Evolutionary conservation across 2,888 invertebrate genomes (phyloP).

Genomic region (Salticus scenicus): DNA sequence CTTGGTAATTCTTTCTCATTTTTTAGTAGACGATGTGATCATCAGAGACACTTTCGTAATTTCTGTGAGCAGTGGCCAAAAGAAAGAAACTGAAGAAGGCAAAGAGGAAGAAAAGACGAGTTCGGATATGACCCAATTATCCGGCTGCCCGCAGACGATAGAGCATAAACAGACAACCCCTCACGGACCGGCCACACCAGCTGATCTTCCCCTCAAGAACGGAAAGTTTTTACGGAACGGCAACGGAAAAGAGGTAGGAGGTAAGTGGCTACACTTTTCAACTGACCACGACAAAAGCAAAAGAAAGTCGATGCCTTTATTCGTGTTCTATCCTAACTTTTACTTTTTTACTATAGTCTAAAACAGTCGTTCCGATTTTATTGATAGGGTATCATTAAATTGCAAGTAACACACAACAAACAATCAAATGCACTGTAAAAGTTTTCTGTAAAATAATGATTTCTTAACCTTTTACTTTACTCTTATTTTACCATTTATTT

Average conservation of each 20-base stretch:
- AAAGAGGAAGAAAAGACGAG: conserved; percentile 79
- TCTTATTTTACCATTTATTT: no score
- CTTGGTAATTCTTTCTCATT: not conserved
- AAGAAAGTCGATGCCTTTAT: no score
- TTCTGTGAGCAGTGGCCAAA: conserved; percentile 94
- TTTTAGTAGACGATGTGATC: conserved; percentile 69
- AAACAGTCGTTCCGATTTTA: no score
- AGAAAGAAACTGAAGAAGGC: conserved; percentile 88
- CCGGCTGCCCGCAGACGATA: conserved; percentile 77
- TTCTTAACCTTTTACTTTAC: no score
- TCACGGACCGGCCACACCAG: conserved; percentile 70
- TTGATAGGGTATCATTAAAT: no score
- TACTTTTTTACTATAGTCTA: no score
- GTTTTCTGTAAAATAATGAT: no score
- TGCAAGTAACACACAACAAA: no score
- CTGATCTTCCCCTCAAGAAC: not conserved
- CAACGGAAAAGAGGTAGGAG: not conserved
- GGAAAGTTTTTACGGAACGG: not conserved
- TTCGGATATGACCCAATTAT: conserved; percentile 91
- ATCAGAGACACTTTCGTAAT: conserved; percentile 98
- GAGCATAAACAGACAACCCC: conserved; percentile 76
- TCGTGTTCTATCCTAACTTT: no score
- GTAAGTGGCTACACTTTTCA: no score
- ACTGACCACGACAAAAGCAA: no score
- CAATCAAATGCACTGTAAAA: no score